These are phyloP conservation scores for Ormia ochracea DNA, from an alignment of 2,888 invertebrate genomes.

Conservation along the genomic window DNA sequence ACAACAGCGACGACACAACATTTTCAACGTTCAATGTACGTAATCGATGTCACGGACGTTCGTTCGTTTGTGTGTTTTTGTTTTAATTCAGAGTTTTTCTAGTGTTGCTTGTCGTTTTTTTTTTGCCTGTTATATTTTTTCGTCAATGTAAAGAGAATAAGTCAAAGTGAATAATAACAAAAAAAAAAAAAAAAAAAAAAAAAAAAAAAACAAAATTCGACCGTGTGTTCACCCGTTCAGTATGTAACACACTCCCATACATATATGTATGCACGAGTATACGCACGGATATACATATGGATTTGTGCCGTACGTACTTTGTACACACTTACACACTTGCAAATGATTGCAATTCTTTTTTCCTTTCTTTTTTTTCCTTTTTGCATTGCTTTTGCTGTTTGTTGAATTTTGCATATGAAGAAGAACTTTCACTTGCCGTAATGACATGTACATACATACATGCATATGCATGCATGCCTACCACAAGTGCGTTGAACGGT, in stretches of 20 bases:
- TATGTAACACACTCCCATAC: too few species aligned
- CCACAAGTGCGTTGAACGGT: neutral
- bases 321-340: neutral
- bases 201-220: too few species aligned
- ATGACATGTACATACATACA: conserved; percentile 23
- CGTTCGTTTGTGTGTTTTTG: conserved; percentile 56
- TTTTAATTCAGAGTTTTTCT: conserved; percentile 45
- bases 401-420: conserved; percentile 35
- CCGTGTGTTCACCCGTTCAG: too few species aligned
- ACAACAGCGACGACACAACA: conserved; percentile 61
- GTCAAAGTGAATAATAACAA: conserved; percentile 54
- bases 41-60: conserved; percentile 63
- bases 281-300: neutral
- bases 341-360: neutral
- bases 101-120: conserved; percentile 26
- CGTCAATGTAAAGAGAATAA: conserved; percentile 49
- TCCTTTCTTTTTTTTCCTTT: neutral
- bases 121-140: conserved; percentile 49
- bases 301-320: neutral
- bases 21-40: conserved; percentile 65
- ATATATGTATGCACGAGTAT: neutral
- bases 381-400: conserved; percentile 1
- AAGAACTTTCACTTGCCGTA: conserved; percentile 62
- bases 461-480: conserved; percentile 35
- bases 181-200: too few species aligned